These are phyloP conservation scores for Micoletzkya japonica DNA, from an alignment of 2,888 invertebrate species.

Conservation along the genomic window DNA sequence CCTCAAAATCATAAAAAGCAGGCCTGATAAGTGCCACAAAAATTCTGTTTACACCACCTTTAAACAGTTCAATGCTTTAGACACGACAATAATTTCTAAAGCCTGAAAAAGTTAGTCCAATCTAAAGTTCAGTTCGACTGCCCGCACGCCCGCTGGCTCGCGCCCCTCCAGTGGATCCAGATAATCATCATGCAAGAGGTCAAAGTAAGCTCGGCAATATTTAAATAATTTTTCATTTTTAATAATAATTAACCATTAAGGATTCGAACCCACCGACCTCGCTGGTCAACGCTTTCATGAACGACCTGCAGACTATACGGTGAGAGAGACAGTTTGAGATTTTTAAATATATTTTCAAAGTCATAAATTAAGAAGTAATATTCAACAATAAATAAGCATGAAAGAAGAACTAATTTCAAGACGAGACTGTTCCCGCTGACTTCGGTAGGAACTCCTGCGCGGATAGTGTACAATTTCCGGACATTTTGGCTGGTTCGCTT, in stretches of 20 bases:
- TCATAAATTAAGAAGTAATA: background rate
- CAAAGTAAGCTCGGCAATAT: conserved; percentile 25
- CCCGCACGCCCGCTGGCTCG: conserved; percentile 47
- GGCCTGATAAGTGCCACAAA: too few relatives aligned
- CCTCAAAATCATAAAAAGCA: too few relatives aligned
- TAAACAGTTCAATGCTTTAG: background rate
- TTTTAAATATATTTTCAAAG: background rate
- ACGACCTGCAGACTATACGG: conserved; percentile 5
- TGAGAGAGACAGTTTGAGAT: background rate
- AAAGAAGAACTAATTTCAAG: too few relatives aligned
- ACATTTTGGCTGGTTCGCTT: too few relatives aligned
- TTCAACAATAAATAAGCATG: too few relatives aligned
- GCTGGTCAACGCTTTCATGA: conserved; percentile 41
- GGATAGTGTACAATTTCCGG: too few relatives aligned
- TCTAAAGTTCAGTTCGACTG: conserved; percentile 33
- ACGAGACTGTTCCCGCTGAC: too few relatives aligned
- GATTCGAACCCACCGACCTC: conserved; percentile 42
- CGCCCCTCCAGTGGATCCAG: conserved; percentile 54
- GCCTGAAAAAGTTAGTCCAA: background rate
- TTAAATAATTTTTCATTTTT: background rate
- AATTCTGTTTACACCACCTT: too few relatives aligned
- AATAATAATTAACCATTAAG: background rate
- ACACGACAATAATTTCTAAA: background rate
- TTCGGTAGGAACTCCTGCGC: too few relatives aligned
- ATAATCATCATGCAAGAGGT: conserved; percentile 44